phyloP scores from a whole-genome alignment of 2,113 vertebrate genomes.

The Pipra filicauda region DNA sequence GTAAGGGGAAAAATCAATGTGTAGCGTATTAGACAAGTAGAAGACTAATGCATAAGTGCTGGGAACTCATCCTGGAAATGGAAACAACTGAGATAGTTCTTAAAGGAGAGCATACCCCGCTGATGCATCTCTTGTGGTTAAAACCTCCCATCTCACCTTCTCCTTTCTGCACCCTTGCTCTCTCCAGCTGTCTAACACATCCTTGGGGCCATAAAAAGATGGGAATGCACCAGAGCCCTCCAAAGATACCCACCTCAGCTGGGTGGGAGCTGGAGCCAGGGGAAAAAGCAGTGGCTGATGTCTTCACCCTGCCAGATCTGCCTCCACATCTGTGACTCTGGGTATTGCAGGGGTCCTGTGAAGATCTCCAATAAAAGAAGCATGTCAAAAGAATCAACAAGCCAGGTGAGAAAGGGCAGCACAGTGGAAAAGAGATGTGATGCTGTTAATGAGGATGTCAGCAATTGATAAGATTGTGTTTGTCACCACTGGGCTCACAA shows the following conservation, averaged over 20 bases:
- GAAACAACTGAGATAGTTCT: constrained; percentile 41
- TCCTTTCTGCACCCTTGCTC: neutral
- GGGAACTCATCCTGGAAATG: constrained; percentile 64
- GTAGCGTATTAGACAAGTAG: constrained; percentile 69
- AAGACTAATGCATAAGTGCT: constrained; percentile 62
- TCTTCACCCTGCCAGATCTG: neutral
- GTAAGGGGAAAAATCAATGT: constrained; percentile 75
- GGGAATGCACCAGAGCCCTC: neutral
- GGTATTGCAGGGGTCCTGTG: neutral
- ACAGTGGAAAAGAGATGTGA: neutral
- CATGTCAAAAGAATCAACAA: neutral
- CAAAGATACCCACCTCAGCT: neutral
- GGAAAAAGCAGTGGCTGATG: neutral
- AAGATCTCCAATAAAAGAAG: neutral
- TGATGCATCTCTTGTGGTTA: neutral
- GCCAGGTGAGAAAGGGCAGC: neutral
- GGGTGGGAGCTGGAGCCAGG: neutral
- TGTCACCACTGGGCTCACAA: neutral
- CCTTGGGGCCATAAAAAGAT: neutral
- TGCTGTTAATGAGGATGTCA: neutral
- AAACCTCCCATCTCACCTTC: neutral
- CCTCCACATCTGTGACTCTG: neutral
- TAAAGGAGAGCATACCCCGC: neutral
- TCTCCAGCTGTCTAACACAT: neutral
- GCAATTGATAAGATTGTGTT: neutral